These are phyloP conservation scores for Heliocidaris tuberculata DNA, from an alignment of 35 echinoderm and acorn worm species.

Conservation along the genomic window DNA sequence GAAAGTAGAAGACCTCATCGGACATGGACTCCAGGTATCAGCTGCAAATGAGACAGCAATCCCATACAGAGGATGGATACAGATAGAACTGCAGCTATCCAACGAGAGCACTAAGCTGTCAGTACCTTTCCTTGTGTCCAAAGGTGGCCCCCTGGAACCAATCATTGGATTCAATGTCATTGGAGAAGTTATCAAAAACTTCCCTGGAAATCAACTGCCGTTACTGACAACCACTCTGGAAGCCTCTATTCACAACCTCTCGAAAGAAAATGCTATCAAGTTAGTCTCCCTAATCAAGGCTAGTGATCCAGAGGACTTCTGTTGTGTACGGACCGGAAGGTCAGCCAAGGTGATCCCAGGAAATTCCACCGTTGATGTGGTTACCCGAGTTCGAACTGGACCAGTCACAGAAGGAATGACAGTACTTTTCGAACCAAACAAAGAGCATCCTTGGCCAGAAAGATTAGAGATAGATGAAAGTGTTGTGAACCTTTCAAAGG, in stretches of 20 bases:
- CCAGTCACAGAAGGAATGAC: background rate
- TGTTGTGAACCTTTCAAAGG: background rate
- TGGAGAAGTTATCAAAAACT: conserved; percentile 33
- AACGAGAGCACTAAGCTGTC: background rate
- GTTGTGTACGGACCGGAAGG: too few relatives aligned
- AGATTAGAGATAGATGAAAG: background rate
- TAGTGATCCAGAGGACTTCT: too few relatives aligned
- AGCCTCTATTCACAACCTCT: too few relatives aligned
- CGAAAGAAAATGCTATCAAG: too few relatives aligned
- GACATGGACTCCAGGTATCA: conserved; percentile 39
- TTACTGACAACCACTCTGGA: too few relatives aligned
- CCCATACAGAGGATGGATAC: conserved; percentile 53
- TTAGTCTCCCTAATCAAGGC: too few relatives aligned
- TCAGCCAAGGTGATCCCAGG: too few relatives aligned
- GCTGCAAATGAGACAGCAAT: conserved; percentile 63
- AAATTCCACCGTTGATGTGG: too few relatives aligned
- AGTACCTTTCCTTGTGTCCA: conserved; percentile 8
- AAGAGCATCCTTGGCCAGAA: background rate
- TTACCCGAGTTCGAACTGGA: conserved; percentile 37
- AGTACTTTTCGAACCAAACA: background rate
- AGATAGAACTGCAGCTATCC: background rate
- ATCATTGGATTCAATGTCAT: conserved; percentile 58
- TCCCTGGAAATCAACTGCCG: background rate
- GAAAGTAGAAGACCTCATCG: conserved; percentile 48
- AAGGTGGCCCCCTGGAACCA: background rate